Conservation (phyloP, 2,888 invertebrate species). For the Petrophora chlorosata region DNA sequence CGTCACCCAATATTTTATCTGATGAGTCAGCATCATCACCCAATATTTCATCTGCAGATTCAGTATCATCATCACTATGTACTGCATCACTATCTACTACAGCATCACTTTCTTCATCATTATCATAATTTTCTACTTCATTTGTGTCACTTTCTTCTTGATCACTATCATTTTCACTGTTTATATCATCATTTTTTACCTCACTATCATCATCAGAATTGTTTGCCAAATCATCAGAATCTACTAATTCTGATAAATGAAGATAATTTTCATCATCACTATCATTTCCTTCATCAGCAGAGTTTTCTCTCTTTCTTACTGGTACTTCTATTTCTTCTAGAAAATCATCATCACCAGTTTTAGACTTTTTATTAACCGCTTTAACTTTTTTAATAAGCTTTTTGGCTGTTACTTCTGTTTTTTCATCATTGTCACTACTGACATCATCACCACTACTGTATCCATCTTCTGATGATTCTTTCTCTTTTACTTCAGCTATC, state of each 20-base stretch:
- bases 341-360: constrained; percentile 51
- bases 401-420: constrained; percentile 14
- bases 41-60: constrained; percentile 29
- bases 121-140: constrained; percentile 5
- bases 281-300: constrained; percentile 62
- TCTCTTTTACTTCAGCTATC: constrained; percentile 37
- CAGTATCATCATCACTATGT: constrained; percentile 40
- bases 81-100: too few relatives aligned
- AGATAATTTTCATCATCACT: constrained; percentile 69
- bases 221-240: constrained; percentile 64
- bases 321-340: constrained; percentile 70
- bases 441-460: constrained; percentile 62
- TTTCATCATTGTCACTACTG: constrained; percentile 33
- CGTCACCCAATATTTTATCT: constrained; percentile 30
- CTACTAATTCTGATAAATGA: constrained; percentile 70
- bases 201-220: constrained; percentile 45
- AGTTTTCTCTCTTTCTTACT: constrained; percentile 54
- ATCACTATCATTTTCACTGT: constrained; percentile 32
- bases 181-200: constrained; percentile 30
- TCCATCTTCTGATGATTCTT: constrained; percentile 72
- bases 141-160: constrained; percentile 25
- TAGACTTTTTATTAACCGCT: constrained; percentile 2
- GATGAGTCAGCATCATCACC: constrained; percentile 31
- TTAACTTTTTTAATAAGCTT: constrained; percentile 1
- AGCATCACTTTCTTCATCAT: constrained; percentile 20